Conservation (phyloP, 2,888 invertebrate genomes). For the Plagiodera versicolora region DNA sequence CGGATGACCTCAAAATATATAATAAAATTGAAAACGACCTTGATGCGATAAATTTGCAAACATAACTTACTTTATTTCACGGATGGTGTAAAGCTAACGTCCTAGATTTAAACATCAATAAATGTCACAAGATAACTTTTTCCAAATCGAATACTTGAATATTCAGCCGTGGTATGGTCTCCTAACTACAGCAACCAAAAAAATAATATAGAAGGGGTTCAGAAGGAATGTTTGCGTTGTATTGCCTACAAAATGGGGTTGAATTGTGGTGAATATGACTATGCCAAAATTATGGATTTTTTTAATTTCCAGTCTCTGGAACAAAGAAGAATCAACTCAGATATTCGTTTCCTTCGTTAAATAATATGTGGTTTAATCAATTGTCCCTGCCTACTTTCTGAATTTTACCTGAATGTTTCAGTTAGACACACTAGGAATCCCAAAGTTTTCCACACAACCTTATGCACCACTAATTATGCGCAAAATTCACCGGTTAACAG, state of each 20-base stretch:
- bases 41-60: background rate
- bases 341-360: too few relatives aligned
- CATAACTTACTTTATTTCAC: background rate
- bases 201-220: background rate
- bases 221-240: background rate
- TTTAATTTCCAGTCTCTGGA: background rate
- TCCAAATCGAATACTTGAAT: background rate
- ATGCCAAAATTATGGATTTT: background rate
- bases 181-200: background rate
- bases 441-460: too few relatives aligned
- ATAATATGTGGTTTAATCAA: too few relatives aligned
- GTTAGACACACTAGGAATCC: too few relatives aligned
- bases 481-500: too few relatives aligned
- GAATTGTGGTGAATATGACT: background rate
- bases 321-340: too few relatives aligned
- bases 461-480: too few relatives aligned
- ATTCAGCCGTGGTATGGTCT: background rate
- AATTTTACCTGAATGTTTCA: too few relatives aligned
- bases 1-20: background rate
- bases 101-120: too few relatives aligned
- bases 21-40: slow-evolving; percentile 3
- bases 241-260: background rate
- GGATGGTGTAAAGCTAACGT: background rate
- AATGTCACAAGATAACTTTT: too few relatives aligned
- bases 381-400: too few relatives aligned